Percentiles rank a stretch among this genome's conserved stretches.
Conservation (phyloP, 2,797 vertebrate species). For the Pterois miles region DNA sequence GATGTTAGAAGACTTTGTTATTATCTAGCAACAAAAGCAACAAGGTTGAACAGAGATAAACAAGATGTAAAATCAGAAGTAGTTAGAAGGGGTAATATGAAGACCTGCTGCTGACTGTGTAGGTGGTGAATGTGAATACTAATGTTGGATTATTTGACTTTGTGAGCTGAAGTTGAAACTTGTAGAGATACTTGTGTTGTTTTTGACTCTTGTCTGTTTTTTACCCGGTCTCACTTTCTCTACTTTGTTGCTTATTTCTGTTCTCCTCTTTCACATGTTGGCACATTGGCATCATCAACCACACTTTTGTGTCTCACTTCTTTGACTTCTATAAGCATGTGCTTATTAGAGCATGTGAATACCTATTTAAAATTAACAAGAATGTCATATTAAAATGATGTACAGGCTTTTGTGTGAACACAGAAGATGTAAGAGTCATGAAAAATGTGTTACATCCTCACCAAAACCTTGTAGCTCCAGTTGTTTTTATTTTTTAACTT, state of each 20-base stretch:
- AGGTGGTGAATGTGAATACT: neutral
- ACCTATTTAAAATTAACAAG: too few species aligned
- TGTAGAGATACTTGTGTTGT: neutral
- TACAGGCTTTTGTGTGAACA: too few species aligned
- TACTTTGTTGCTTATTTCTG: conserved; percentile 35
- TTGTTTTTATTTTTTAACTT: neutral
- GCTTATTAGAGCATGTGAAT: too few species aligned
- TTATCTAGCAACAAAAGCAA: neutral
- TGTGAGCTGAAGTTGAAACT: neutral
- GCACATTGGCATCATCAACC: neutral
- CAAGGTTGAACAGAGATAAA: neutral
- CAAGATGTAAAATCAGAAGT: neutral
- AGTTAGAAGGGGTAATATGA: neutral
- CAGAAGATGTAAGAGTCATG: too few species aligned
- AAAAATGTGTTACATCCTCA: too few species aligned
- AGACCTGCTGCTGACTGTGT: neutral
- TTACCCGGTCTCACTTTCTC: neutral
- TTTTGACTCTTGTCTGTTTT: neutral
- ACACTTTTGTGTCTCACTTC: too few species aligned
- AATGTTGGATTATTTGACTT: neutral
- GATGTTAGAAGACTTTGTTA: too few species aligned
- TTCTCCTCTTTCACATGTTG: neutral
- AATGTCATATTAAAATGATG: too few species aligned
- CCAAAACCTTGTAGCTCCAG: neutral
- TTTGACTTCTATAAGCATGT: too few species aligned